Base-by-base conservation (phyloP, 2,797 vertebrate species). In the Vipera latastei region DNA sequence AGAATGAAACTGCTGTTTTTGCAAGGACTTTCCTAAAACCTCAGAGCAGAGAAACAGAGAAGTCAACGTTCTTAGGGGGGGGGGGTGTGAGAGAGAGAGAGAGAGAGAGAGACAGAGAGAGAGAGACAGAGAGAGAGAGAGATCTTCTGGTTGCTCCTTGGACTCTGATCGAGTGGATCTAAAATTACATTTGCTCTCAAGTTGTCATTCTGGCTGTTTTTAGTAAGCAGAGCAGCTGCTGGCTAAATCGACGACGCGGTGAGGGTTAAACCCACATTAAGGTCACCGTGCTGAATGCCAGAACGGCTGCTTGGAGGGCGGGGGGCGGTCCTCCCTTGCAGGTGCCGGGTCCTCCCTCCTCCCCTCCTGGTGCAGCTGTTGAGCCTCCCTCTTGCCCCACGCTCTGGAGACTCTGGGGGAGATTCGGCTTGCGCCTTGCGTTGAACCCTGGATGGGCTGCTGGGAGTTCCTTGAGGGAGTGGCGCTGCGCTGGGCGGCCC, bases 241-340 rank as follows among this genome's bases (percentile, higher is more conserved):
- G 4, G 28, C 51, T 85, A 14, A 93, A 93, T 93, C 92, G 63
- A 93, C 87, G 61, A 93, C 60, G 91, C 92, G 92, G 96, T 85
- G 73, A 18, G 32, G 73, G 51, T 0, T 90, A 0, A 91, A 69
- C 2, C 3, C 61, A 16, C 89, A 85, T 93, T 85, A 95, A 95
- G 93, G 91, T 89, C 91, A 94, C 22, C 90, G 60, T 16, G 88
- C 87, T 56, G 38, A 1, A 89, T 83, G 94, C 94, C 90, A 91
- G 90, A 11, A 18, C 5, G 88, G 94, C 48, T n/a, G 2, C 56
- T 25, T 26, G 69, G 26, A 32, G 65, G 65, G 65, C 14, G 28
- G 28, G 13, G 12, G 13, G 28, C 2, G 28, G 65, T n/a, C 61
- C 57, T 20, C 12, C 38, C 22, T 55, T 18, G 20, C 61, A n/a